phyloP scores from a whole-genome alignment of 2,113 vertebrate genomes.

The Felis catus region F.catus_Fca126_mat1.0 CM031426.1:7622001-7622500 shows the following conservation, averaged over 20 bases:
- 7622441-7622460: background rate
- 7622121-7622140: slow-evolving; percentile 87
- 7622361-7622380: background rate
- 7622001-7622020: too few relatives aligned
- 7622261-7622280: slow-evolving; percentile 90
- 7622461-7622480: background rate
- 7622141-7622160: slow-evolving; percentile 86
- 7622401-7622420: background rate
- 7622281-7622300: slow-evolving; percentile 95
- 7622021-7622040: too few relatives aligned
- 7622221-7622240: slow-evolving; percentile 92
- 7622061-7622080: too few relatives aligned
- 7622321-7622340: background rate
- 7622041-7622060: too few relatives aligned
- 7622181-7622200: slow-evolving; percentile 93
- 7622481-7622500: background rate
- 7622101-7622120: too few relatives aligned
- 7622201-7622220: slow-evolving; percentile 90
- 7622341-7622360: fast-evolving
- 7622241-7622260: slow-evolving; percentile 90
- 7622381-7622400: background rate
- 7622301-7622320: slow-evolving; percentile 88
- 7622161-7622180: slow-evolving; percentile 94
- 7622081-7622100: too few relatives aligned
- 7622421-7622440: background rate